Percentiles rank a stretch among this genome's conserved stretches.
phyloP scores from a whole-genome alignment of 1,140 invertebrate species.

The Pectinophora gossypiella region DNA sequence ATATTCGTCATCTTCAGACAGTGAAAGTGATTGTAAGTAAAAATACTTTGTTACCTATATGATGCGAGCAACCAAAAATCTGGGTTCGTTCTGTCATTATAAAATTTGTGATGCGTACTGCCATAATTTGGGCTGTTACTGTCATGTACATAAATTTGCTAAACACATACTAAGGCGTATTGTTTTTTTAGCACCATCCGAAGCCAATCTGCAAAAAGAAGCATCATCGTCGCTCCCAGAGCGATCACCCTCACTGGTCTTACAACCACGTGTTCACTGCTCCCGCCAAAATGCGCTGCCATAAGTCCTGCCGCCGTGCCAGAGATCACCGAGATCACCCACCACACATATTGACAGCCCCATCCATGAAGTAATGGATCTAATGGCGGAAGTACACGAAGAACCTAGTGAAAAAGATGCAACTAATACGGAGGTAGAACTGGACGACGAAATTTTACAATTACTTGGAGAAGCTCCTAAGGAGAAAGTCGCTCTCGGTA shows the following conservation, averaged over 20 bases:
- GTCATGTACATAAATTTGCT: not conserved
- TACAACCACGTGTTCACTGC: no score
- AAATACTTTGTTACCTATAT: no score
- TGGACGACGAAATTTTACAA: not conserved
- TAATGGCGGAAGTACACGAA: not conserved
- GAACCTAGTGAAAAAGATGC: not conserved
- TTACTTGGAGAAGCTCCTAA: not conserved
- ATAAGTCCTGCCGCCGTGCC: no score
- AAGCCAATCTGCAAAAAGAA: no score
- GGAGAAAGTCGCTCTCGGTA: not conserved
- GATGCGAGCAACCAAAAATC: not conserved
- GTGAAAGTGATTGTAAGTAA: not conserved
- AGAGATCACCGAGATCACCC: no score
- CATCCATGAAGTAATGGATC: not conserved
- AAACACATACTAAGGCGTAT: not conserved
- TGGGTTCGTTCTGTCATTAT: no score
- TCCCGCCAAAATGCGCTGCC: no score
- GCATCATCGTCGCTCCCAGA: no score
- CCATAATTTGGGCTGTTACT: not conserved
- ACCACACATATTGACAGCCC: no score
- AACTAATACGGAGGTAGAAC: not conserved
- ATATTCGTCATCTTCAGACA: not conserved
- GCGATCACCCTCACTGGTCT: no score
- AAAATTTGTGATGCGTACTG: not conserved
- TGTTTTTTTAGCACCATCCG: not conserved